Base-by-base conservation (phyloP, 2,113 vertebrate species). In the Semicossyphus pulcher region DNA sequence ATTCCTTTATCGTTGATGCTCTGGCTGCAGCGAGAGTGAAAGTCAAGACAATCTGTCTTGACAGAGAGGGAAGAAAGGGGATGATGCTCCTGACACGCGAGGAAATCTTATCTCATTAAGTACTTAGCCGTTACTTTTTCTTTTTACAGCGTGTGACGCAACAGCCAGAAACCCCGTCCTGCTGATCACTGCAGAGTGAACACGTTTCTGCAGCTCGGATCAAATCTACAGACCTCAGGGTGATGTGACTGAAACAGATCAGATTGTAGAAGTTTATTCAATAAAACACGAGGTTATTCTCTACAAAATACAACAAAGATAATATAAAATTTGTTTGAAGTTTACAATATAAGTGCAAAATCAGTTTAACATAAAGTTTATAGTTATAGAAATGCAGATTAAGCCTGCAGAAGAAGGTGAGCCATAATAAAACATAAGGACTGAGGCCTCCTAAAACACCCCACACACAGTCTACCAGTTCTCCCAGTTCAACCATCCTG, bases 51-150 rank as follows among this genome's bases (percentile, higher is more conserved):
- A 14, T 10, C 59, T n/a, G 25, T n/a, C n/a, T n/a, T n/a, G n/a
- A n/a, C n/a, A 53, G 11, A 49, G 25, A 5, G 58, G 49, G 29
- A 7, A 32, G 25, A 1, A 14, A 9, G 10, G 25, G 32, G 56
- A 44, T 63, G 41, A 31, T 39, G 60, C 48, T 42, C 11, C 37
- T 21, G 7, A 74, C 66, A 64, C 45, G 47, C 1, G 4, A 78
- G 42, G 28, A 74, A 65, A 51, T 83, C 76, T 87, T 23, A 91
- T 90, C 84, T 57, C 14, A 73, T 90, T 85, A 88, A 61, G 83
- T 52, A 47, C 88, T 90, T 81, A 89, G 49, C 23, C 10, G 28
- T 57, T 61, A 67, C 78, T 53, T 76, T 84, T 85, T 74, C 57
- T 62, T 77, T 87, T 89, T 80, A 70, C 5, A 80, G 68, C 74